A percentile compares a stretch with the other conserved stretches of the same genome.
Conservation (phyloP, 2,888 invertebrate species). For the Epiblema foenella region DNA sequence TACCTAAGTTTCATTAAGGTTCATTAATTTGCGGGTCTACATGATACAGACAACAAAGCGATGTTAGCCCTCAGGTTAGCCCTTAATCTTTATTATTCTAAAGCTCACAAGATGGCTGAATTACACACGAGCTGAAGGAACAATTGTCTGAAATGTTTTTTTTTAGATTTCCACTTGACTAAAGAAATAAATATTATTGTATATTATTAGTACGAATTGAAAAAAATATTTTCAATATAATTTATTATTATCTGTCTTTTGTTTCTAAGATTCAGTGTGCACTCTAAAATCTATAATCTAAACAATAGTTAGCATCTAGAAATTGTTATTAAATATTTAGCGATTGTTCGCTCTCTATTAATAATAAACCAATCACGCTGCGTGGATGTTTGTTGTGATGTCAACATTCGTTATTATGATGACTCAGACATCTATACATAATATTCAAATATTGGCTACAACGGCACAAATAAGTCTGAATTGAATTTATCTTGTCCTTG, state of each 20-base stretch:
- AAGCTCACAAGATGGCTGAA: background rate
- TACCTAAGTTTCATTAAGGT: background rate
- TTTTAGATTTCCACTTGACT: too few relatives aligned
- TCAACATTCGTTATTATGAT: conserved; percentile 54
- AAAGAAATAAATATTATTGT: too few relatives aligned
- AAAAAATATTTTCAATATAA: too few relatives aligned
- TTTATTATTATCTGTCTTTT: background rate
- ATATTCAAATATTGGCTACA: conserved; percentile 50
- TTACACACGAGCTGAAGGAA: background rate
- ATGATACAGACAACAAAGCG: conserved; percentile 24
- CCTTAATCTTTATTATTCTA: conserved; percentile 10
- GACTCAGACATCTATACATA: conserved; percentile 54
- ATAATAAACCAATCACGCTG: conserved; percentile 25
- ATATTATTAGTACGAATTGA: too few relatives aligned
- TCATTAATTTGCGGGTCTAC: conserved; percentile 31
- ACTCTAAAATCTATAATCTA: background rate
- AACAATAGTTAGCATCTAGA: background rate
- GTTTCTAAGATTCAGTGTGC: background rate
- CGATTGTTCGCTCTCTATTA: background rate
- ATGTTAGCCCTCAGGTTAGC: conserved; percentile 8
- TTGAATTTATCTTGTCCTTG: conserved; percentile 62
- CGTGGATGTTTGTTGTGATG: conserved; percentile 44
- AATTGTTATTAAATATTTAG: conserved; percentile 5
- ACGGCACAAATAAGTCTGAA: conserved; percentile 55
- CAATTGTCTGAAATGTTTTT: background rate